Conservation (phyloP, 2,797 vertebrate genomes). For the Microctenopoma lineatum region DNA sequence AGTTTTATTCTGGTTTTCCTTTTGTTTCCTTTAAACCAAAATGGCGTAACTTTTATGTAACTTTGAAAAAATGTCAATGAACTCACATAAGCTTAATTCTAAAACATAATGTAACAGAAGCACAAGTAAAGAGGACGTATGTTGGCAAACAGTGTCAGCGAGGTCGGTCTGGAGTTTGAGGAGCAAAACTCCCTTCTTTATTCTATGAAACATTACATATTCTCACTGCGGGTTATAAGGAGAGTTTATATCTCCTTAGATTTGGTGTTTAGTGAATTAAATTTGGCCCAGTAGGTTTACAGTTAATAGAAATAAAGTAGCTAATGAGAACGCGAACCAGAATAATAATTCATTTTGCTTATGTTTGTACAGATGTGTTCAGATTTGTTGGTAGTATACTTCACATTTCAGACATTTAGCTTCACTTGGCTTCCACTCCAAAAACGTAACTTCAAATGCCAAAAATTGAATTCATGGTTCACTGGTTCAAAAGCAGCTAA, state of each 20-base stretch:
- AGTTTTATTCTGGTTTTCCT: too few species aligned
- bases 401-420: background rate
- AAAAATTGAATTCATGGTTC: background rate
- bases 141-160: too few species aligned
- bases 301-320: background rate
- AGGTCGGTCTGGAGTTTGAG: too few species aligned
- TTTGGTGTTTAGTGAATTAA: too few species aligned
- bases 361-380: background rate
- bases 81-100: background rate
- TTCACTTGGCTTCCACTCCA: background rate
- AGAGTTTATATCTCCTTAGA: too few species aligned
- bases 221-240: too few species aligned
- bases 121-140: background rate
- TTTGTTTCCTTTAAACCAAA: too few species aligned
- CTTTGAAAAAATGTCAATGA: background rate
- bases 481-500: slow-evolving; percentile 10
- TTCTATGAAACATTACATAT: too few species aligned
- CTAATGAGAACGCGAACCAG: background rate
- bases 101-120: background rate
- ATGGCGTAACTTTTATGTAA: too few species aligned
- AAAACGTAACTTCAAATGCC: background rate
- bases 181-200: too few species aligned
- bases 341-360: background rate
- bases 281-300: background rate
- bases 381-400: background rate